Conservation (phyloP, 23 tunicate genomes). For the Aplidium turbinatum region DNA sequence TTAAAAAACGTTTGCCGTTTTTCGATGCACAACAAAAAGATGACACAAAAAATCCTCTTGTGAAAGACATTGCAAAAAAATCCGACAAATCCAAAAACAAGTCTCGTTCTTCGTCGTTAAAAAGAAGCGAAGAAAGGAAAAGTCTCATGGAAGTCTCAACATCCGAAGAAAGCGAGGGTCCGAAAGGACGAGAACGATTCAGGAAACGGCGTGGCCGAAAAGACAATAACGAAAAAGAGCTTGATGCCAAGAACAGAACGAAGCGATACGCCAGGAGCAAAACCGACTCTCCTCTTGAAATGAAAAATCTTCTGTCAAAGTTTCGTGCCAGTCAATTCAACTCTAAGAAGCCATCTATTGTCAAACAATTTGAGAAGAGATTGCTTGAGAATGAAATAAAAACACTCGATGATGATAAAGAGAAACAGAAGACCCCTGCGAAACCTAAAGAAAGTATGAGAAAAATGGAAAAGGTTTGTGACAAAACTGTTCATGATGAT, state of each 20-base stretch:
- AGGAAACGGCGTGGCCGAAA: constrained; percentile 2
- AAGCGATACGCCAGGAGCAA: constrained; percentile 81
- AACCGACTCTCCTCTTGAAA: constrained; percentile 70
- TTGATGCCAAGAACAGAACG: constrained; percentile 29
- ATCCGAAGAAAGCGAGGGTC: constrained; percentile 63
- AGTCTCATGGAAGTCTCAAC: constrained; percentile 15
- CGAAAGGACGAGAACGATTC: background rate
- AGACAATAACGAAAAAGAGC: constrained; percentile 26
- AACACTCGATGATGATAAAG: constrained; percentile 48
- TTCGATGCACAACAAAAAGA: constrained; percentile 34
- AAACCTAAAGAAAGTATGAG: constrained; percentile 5
- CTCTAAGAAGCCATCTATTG: constrained; percentile 68
- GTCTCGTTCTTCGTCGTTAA: constrained; percentile 35
- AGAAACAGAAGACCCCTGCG: background rate
- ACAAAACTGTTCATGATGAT: constrained; percentile 11
- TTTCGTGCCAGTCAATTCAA: constrained; percentile 52
- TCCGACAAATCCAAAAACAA: constrained; percentile 13
- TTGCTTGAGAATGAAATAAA: constrained; percentile 75
- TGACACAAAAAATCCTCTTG: background rate
- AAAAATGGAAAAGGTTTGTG: background rate
- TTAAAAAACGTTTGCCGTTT: constrained; percentile 55
- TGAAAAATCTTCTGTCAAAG: constrained; percentile 55
- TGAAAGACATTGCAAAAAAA: background rate
- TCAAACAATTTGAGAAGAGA: constrained; percentile 71
- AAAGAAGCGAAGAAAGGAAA: constrained; percentile 29